Percentiles rank a stretch among this genome's conserved stretches.
phyloP scores from a whole-genome alignment of 2,797 vertebrate genomes.

The Huso huso region DNA sequence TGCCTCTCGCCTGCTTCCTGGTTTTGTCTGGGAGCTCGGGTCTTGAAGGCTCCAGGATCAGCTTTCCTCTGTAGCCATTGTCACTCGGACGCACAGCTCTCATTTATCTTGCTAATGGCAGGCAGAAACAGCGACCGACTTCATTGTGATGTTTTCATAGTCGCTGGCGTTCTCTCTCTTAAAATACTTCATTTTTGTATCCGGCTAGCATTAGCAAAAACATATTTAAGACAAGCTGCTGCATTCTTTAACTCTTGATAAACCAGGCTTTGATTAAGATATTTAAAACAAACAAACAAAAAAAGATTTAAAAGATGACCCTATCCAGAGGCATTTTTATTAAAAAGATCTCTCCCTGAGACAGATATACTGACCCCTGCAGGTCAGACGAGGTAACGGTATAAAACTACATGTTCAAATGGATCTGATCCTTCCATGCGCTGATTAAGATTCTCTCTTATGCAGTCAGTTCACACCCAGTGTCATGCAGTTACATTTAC shows the following conservation, averaged over 20 bases:
- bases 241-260: constrained; percentile 4
- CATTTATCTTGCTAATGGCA: constrained; percentile 75
- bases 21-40: constrained; percentile 59
- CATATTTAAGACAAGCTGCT: constrained; percentile 22
- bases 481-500: no score
- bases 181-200: constrained; percentile 22
- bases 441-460: no score
- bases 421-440: no score
- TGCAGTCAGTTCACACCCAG: no score
- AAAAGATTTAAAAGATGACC: no score
- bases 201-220: constrained; percentile 34
- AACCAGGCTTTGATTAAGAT: constrained; percentile 3
- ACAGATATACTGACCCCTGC: no score
- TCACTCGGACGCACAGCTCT: constrained; percentile 53
- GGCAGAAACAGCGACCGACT: constrained; percentile 54
- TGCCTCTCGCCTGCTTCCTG: constrained; percentile 60
- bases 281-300: background rate
- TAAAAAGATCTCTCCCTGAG: no score
- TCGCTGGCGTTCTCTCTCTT: constrained; percentile 16
- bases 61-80: constrained; percentile 65
- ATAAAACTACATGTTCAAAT: no score
- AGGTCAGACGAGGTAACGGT: no score
- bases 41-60: constrained; percentile 67
- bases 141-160: constrained; percentile 45
- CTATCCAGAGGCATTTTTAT: no score